Percentiles rank a stretch among this genome's conserved stretches.
phyloP scores from a whole-genome alignment of 2,797 vertebrate genomes.

The Ateles fusciceps region DNA sequence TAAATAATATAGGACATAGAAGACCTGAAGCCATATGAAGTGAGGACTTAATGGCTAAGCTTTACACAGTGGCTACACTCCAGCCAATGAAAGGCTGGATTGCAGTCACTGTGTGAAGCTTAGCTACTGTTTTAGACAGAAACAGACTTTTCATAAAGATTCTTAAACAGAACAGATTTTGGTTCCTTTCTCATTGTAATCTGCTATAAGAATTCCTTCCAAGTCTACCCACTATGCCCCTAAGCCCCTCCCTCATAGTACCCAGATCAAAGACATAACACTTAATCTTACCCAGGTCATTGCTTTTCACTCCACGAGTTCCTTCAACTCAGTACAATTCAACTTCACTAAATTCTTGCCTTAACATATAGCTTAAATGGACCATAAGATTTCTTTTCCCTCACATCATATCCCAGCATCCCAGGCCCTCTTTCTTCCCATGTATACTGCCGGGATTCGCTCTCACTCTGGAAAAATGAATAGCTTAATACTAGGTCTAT shows the following conservation, averaged over 20 bases:
- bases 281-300: conserved; percentile 54
- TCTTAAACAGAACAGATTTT: conserved; percentile 13
- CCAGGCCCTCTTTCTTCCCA: background rate
- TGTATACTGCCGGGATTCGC: background rate
- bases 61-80: conserved; percentile 34
- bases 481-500: background rate
- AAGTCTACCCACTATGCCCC: background rate
- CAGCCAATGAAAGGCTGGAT: background rate
- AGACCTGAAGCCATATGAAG: conserved; percentile 51
- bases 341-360: conserved; percentile 30
- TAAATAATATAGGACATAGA: conserved; percentile 52
- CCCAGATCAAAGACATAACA: conserved; percentile 37
- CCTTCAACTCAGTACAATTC: conserved; percentile 62
- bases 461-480: background rate
- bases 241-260: background rate
- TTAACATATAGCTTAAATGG: conserved; percentile 54
- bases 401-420: background rate
- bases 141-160: background rate
- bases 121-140: background rate
- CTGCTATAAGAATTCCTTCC: background rate
- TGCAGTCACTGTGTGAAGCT: background rate
- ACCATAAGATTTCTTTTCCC: conserved; percentile 25
- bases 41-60: conserved; percentile 41
- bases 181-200: conserved; percentile 37
- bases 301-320: conserved; percentile 54